These are phyloP conservation scores for Anguilla anguilla DNA, from an alignment of 2,797 vertebrate genomes.

Conservation along the genomic window DNA sequence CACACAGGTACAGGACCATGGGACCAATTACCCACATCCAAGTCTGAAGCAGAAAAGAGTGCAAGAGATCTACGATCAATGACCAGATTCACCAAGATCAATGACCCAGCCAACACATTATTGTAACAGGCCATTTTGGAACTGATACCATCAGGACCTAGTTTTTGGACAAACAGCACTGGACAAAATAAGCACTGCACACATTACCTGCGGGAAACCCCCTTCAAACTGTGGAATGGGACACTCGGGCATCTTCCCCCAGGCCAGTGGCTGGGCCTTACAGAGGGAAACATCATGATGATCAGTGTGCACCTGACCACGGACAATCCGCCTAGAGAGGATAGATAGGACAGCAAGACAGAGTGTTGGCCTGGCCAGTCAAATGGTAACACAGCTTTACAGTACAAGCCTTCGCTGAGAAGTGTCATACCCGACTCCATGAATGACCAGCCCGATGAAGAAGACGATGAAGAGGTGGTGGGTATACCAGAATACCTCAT, in stretches of 20 bases:
- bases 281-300: constrained; percentile 61
- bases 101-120: not conserved
- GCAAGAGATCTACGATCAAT: not conserved
- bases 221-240: constrained; percentile 77
- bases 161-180: not conserved
- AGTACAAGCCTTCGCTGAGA: not conserved
- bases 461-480: constrained; percentile 91
- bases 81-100: too few relatives aligned
- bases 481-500: constrained; percentile 93
- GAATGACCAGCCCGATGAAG: constrained; percentile 82
- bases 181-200: not conserved
- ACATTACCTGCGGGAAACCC: constrained; percentile 77
- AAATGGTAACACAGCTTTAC: not conserved
- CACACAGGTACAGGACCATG: constrained; percentile 82
- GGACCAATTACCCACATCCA: constrained; percentile 89
- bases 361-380: not conserved
- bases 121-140: not conserved
- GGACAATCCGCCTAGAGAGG: constrained; percentile 78
- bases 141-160: not conserved
- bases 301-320: constrained; percentile 59
- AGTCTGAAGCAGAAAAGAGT: constrained; percentile 70
- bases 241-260: constrained; percentile 67
- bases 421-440: constrained; percentile 81
- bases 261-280: constrained; percentile 48
- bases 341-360: not conserved